These are phyloP conservation scores for Drosophila repleta DNA, from an alignment of 1,140 invertebrate species.

Conservation along the genomic window DNA sequence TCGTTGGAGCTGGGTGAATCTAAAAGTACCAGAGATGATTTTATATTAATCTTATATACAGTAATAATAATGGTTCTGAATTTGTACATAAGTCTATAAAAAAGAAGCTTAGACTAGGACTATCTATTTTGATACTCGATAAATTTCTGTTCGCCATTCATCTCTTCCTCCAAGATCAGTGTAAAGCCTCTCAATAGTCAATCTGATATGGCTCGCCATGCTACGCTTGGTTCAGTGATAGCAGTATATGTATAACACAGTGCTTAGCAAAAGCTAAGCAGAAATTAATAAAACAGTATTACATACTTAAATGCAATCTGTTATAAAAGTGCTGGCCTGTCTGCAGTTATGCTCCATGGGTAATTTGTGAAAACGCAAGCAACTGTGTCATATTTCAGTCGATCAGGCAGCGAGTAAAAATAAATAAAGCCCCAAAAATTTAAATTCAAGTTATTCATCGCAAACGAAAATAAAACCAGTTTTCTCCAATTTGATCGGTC, in stretches of 20 bases:
- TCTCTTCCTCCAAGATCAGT: no score
- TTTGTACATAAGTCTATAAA: no score
- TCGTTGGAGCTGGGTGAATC: constrained; percentile 84
- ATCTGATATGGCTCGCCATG: no score
- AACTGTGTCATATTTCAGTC: constrained; percentile 34
- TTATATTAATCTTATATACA: background rate
- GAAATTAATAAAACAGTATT: background rate
- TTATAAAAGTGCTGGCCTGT: constrained; percentile 10
- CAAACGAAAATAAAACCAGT: constrained; percentile 64
- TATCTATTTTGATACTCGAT: no score
- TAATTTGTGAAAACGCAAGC: constrained; percentile 19
- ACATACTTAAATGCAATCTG: constrained; percentile 1
- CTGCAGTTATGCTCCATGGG: background rate
- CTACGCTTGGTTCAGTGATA: no score
- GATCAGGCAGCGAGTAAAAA: constrained; percentile 8
- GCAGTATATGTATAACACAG: no score
- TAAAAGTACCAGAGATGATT: constrained; percentile 51
- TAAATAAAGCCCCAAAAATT: constrained; percentile 39
- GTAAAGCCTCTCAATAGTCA: no score
- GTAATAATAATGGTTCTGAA: no score
- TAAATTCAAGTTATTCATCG: constrained; percentile 54
- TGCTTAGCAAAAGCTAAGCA: background rate
- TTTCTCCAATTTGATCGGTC: constrained; percentile 31
- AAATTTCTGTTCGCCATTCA: no score
- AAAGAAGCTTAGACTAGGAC: no score